These are phyloP conservation scores for Epirrhoe tristata DNA, from an alignment of 2,888 invertebrate species.

Conservation along the genomic window DNA sequence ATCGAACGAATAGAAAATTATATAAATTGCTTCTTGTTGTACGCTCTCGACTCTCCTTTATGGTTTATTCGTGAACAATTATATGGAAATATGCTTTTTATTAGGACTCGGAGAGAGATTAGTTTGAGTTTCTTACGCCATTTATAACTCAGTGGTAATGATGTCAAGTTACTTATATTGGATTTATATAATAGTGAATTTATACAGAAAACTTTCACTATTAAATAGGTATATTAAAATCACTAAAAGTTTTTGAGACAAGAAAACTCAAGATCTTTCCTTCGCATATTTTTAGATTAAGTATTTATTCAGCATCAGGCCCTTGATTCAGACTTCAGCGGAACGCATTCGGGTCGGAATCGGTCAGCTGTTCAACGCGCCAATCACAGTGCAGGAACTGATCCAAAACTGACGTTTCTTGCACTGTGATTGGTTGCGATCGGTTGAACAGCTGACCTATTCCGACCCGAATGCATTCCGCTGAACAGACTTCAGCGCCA, in stretches of 20 bases:
- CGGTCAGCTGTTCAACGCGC: too few species aligned
- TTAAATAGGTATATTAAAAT: neutral
- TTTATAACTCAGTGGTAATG: neutral
- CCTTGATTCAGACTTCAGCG: too few species aligned
- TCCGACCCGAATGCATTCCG: too few species aligned
- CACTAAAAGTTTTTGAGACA: neutral
- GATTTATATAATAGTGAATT: constrained; percentile 2
- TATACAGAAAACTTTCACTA: constrained; percentile 12
- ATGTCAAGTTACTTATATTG: constrained; percentile 1
- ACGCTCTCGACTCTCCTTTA: constrained; percentile 54
- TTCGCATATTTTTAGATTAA: too few species aligned
- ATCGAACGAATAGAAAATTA: constrained; percentile 75
- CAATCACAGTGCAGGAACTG: too few species aligned
- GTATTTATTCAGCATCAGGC: too few species aligned
- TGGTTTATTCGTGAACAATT: constrained; percentile 65
- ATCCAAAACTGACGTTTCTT: too few species aligned
- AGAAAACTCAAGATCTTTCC: too few species aligned
- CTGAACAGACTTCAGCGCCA: too few species aligned
- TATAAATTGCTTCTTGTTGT: constrained; percentile 74
- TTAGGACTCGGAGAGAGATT: constrained; percentile 40
- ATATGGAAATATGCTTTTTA: constrained; percentile 59
- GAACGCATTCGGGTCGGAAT: too few species aligned
- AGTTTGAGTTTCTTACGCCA: constrained; percentile 19
- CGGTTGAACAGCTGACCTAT: too few species aligned
- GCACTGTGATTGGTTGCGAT: too few species aligned